Evolutionary conservation across 1,140 invertebrate species (phyloP), one percentile per base, ranked within the genome.

Genomic region (Drosophila melanica): DNA sequence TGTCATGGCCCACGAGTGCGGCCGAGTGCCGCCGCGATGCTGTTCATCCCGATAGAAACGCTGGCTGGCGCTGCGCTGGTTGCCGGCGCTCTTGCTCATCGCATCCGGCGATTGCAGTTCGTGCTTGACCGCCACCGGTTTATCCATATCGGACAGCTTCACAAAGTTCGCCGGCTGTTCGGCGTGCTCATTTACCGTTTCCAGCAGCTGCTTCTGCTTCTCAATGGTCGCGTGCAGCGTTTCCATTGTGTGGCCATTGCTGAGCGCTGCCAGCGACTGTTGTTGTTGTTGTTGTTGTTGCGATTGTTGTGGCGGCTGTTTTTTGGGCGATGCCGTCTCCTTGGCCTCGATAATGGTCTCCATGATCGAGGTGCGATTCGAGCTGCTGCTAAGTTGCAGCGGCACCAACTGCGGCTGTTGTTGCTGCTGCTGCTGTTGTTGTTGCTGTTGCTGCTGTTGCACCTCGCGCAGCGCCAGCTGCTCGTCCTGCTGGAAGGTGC

Each of bases 41-140:
- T 94, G 94, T 48, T 94, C 94, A 74, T 95, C 95, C 3, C 94
- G 93, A 67, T 95, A 92, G 20, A 92, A 85, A 6, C 90, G 67
- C 54, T 90, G 91, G 0, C 81, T 79, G 4, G 65, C 72, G 33
- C 79, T 87, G 6, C 91, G 72, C 37, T 94, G 90, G 92, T 87
- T 86, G 12, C 91, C 91, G 6, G 84, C 87, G 48, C 85, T 90
- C 35, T 91, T 91, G 66, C 86, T 90, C 85, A 89, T 90, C 5
- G 77, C 76, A 33, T 92, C 89, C 14, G 91, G 81, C 0, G 90
- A 91, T 14, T 91, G 85, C 6, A 92, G 55, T 14, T 92, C 90
- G 27, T 92, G 89, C 48, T 92, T 92, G 3, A 47, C 42, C 1
- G 58, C 54, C 18, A 82, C 59, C 0, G 93, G 93, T 70, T 93